These are phyloP conservation scores for Coptodon bakossiorum DNA, from an alignment of 2,113 vertebrate genomes.

Conservation along the genomic window DNA sequence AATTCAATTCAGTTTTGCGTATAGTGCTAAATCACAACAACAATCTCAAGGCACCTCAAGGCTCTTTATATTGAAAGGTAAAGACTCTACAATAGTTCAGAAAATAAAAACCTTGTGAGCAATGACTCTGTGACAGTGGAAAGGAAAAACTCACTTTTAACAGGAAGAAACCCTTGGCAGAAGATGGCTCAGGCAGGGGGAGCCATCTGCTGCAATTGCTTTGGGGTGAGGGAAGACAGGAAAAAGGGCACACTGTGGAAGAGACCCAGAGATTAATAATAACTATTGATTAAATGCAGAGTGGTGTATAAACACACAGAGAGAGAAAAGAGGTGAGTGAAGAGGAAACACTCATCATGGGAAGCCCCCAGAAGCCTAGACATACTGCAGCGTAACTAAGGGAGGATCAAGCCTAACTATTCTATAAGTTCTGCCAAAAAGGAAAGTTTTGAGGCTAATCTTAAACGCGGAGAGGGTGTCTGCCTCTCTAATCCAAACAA, in stretches of 20 bases:
- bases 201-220: not conserved
- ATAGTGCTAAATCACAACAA: not conserved
- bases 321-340: not conserved
- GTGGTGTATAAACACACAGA: not conserved
- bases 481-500: not conserved
- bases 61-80: not conserved
- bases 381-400: not conserved
- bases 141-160: not conserved
- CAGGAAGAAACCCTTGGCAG: not conserved
- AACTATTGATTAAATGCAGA: not conserved
- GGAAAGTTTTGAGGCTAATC: not conserved
- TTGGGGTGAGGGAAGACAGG: accelerated
- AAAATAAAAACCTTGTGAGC: not conserved
- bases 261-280: not conserved
- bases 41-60: accelerated
- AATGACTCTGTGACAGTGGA: not conserved
- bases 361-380: not conserved
- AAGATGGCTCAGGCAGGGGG: not conserved
- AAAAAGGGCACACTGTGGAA: not conserved
- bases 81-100: not conserved
- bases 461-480: not conserved
- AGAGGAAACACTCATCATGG: not conserved
- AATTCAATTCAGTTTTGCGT: not conserved
- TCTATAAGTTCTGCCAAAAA: not conserved
- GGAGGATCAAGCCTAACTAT: not conserved